Conservation (phyloP, 2,797 vertebrate genomes). For the Enteromius trimaculatus region DNA sequence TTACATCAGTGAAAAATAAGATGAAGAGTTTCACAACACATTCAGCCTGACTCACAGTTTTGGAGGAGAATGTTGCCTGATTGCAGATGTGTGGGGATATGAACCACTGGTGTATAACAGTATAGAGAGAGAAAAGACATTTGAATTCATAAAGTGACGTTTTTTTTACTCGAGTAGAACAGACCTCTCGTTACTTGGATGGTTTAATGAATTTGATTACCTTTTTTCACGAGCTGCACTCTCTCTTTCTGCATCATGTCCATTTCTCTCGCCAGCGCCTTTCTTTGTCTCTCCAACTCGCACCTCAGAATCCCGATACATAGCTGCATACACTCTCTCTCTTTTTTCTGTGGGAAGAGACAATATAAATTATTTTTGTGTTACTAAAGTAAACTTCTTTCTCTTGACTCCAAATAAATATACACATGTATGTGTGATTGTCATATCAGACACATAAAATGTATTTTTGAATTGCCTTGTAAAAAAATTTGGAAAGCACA, state of each 20-base stretch:
- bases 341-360: constrained; percentile 86
- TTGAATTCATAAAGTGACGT: not conserved
- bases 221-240: constrained; percentile 83
- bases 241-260: constrained; percentile 88
- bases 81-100: constrained; percentile 10
- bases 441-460: not conserved
- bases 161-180: not conserved
- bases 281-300: constrained; percentile 93
- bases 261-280: constrained; percentile 86
- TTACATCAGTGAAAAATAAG: constrained; percentile 53
- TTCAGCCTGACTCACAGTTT: constrained; percentile 1
- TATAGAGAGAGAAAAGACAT: not conserved
- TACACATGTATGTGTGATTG: not conserved
- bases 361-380: not conserved
- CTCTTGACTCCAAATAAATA: not conserved
- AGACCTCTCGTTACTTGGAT: not conserved
- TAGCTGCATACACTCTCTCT: constrained; percentile 93
- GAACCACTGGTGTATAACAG: not conserved
- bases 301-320: constrained; percentile 90
- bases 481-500: not conserved
- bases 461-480: not conserved
- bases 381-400: not conserved
- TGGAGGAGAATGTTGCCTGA: constrained; percentile 15
- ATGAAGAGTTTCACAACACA: constrained; percentile 29
- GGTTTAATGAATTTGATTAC: constrained; percentile 66